These are phyloP conservation scores for Pangasius sanitwongsei DNA, from an alignment of 2,797 vertebrate genomes.

Conservation along the genomic window DNA sequence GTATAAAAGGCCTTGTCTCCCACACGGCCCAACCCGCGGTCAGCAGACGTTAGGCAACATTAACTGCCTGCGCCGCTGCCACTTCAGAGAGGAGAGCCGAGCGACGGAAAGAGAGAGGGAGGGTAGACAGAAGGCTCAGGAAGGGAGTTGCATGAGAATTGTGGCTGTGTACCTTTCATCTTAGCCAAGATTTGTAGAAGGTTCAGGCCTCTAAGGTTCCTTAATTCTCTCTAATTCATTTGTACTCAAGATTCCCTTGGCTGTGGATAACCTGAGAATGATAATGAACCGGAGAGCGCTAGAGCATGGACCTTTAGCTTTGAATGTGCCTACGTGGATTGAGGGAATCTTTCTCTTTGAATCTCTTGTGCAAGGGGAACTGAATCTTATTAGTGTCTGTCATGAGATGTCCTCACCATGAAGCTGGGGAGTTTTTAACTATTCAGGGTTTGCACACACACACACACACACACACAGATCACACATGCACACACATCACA, in stretches of 20 bases:
- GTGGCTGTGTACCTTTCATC: constrained; percentile 92
- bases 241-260: constrained; percentile 97
- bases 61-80: constrained; percentile 85
- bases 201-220: constrained; percentile 94
- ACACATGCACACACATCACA: constrained; percentile 9
- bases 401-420: constrained; percentile 73
- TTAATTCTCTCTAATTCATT: constrained; percentile 99
- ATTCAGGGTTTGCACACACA: constrained; percentile 59
- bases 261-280: constrained; percentile 84
- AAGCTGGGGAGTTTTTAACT: constrained; percentile 80
- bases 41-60: constrained; percentile 91
- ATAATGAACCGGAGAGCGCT: constrained; percentile 86
- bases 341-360: constrained; percentile 88
- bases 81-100: constrained; percentile 72
- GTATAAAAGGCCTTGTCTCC: constrained; percentile 81
- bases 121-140: constrained; percentile 67
- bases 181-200: constrained; percentile 95
- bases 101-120: constrained; percentile 63
- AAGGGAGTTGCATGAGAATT: constrained; percentile 83
- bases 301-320: constrained; percentile 90
- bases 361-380: constrained; percentile 83
- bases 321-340: constrained; percentile 96
- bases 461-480: constrained; percentile 15
- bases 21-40: constrained; percentile 87
- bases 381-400: constrained; percentile 92